A percentile compares a stretch with the other conserved stretches of the same genome.
phyloP scores from a whole-genome alignment of 2,888 invertebrate species.

The Dascillus cervinus region DNA sequence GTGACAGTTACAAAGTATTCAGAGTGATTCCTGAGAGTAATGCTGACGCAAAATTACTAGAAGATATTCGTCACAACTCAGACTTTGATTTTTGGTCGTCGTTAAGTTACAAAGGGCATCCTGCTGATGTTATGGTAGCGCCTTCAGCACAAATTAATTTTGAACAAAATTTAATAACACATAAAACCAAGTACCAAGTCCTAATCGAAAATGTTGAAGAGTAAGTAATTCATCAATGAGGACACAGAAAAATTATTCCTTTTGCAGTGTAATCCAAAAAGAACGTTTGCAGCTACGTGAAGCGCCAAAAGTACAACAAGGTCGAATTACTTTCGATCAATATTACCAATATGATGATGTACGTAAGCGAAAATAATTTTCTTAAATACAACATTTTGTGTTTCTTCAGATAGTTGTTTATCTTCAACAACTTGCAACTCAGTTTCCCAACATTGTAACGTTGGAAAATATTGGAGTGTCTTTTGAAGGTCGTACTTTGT shows the following conservation, averaged over 20 bases:
- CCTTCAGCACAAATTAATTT: neutral
- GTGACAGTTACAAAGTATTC: neutral
- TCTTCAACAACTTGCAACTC: conserved; percentile 40
- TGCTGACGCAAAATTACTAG: neutral
- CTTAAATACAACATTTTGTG: too few relatives aligned
- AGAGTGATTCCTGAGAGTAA: neutral
- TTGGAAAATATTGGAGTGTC: conserved; percentile 51
- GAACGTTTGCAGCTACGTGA: neutral
- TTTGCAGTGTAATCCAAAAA: neutral
- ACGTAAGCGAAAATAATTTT: neutral
- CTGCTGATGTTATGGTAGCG: neutral
- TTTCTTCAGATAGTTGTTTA: conserved; percentile 35
- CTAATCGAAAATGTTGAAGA: neutral
- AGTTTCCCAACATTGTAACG: conserved; percentile 46
- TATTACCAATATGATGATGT: neutral
- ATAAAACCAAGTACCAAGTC: neutral
- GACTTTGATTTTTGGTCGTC: neutral
- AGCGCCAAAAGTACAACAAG: neutral
- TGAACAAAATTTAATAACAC: neutral
- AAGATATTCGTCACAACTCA: neutral
- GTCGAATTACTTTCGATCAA: neutral
- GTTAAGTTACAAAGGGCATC: neutral
- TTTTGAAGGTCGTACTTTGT: conserved; percentile 51
- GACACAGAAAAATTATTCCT: neutral
- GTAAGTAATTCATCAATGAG: neutral